phyloP scores from a whole-genome alignment of 37 sponge, comb jelly and placozoan genomes.

The Geodia barretti region DNA sequence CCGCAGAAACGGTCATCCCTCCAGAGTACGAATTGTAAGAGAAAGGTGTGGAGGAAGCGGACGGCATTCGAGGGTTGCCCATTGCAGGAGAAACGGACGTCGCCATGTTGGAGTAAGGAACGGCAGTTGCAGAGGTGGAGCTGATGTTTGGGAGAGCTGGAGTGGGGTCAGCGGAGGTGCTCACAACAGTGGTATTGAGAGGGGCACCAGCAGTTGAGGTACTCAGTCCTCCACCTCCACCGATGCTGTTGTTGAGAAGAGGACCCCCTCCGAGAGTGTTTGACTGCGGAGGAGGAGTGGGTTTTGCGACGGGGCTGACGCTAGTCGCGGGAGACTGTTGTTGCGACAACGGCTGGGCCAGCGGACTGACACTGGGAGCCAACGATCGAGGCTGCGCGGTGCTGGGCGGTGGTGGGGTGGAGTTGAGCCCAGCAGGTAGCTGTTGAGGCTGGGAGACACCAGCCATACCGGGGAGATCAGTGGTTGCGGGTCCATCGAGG shows the following conservation, averaged over 20 bases:
- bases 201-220: background rate
- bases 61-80: background rate
- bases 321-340: background rate
- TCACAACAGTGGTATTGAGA: constrained; percentile 28
- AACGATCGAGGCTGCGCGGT: background rate
- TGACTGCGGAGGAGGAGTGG: background rate
- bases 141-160: constrained; percentile 61
- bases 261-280: background rate
- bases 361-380: no score
- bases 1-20: background rate
- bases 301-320: background rate
- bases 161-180: constrained; percentile 74
- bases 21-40: background rate
- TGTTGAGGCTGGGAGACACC: background rate
- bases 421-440: background rate
- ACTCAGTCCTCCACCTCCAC: background rate
- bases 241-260: background rate
- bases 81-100: background rate
- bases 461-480: background rate
- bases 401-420: background rate
- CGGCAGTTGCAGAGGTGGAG: constrained; percentile 19
- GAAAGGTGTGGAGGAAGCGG: background rate
- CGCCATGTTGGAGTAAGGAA: background rate
- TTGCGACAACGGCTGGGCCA: background rate
- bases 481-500: background rate